Base-by-base conservation (phyloP, 2,113 vertebrate genomes). In the Cygnus buccinator region DNA sequence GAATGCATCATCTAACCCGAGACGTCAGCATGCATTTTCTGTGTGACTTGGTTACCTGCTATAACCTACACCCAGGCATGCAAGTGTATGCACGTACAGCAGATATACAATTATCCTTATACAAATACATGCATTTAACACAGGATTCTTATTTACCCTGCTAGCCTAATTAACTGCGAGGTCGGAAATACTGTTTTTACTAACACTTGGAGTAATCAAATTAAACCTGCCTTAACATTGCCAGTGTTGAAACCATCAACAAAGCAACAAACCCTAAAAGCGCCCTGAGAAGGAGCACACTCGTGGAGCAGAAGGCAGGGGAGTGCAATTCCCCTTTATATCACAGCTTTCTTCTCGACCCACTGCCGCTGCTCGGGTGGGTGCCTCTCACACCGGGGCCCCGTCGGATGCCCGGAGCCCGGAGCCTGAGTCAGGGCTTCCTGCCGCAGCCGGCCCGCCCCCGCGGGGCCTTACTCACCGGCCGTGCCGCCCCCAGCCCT, bases 81-180 rank as follows among this genome's bases (percentile, higher is more conserved):
- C 1, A 11, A 48, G 58, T 15, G 15, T 55, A 55, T 1, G 1
- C 16, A 26, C 1, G 10, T 20, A 58, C 4, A 13, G 10, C 3
- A 14, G 22, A n/a, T 6, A 28, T 16, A 7, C 6, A 77, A 67
- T 28, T 52, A 55, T 3, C 11, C 28, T 70, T 66, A 28, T 7
- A 48, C 20, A 78, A 86, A 86, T 2, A 20, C 41, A 23, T 22
- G 11, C 5, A 1, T 41, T 68, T 28, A 44, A 71, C 62, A 31
- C 3, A 1, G 16, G 26, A 41, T 7, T 67, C 25, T 39, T 75
- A 16, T 9, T 50, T 81, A 59, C 39, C 35, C 68, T 48, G 37
- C 15, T 67, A 43, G 55, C 7, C n/a, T 39, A 59, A 74, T 73
- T 37, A 80, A 16, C 33, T 29, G 66, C 73, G 44, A 62, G 46